phyloP scores from a whole-genome alignment of 2,888 invertebrate genomes.

The Imbricaverruca yamaguchii region DNA sequence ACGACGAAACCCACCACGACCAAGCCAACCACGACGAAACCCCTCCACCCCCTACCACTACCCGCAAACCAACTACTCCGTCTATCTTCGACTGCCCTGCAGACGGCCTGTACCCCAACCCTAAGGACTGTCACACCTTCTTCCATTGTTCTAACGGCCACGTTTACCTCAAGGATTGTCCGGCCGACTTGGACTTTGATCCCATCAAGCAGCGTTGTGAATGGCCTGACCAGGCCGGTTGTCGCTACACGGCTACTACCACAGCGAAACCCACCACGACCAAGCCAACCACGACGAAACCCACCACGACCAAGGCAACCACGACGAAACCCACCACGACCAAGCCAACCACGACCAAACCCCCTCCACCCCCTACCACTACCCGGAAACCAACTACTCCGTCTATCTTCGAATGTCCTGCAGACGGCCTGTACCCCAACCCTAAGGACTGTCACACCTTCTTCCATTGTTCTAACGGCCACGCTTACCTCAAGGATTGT shows the following conservation, averaged over 20 bases:
- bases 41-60: background rate
- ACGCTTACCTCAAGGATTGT: background rate
- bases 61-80: too few relatives aligned
- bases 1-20: background rate
- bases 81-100: conserved; percentile 23
- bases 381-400: too few relatives aligned
- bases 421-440: conserved; percentile 30
- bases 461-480: too few relatives aligned
- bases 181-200: background rate
- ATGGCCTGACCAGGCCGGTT: background rate
- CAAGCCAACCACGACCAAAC: background rate
- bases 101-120: conserved; percentile 30
- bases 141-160: too few relatives aligned
- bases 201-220: background rate
- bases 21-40: background rate
- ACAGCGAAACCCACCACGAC: too few relatives aligned
- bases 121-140: background rate
- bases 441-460: conserved; percentile 13
- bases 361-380: background rate
- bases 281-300: too few relatives aligned
- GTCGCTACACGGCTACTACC: background rate
- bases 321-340: background rate
- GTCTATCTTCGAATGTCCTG: conserved; percentile 21
- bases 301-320: too few relatives aligned
- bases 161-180: background rate